These are phyloP conservation scores for Nematolebias whitei DNA, from an alignment of 2,113 vertebrate genomes.

Conservation along the genomic window DNA sequence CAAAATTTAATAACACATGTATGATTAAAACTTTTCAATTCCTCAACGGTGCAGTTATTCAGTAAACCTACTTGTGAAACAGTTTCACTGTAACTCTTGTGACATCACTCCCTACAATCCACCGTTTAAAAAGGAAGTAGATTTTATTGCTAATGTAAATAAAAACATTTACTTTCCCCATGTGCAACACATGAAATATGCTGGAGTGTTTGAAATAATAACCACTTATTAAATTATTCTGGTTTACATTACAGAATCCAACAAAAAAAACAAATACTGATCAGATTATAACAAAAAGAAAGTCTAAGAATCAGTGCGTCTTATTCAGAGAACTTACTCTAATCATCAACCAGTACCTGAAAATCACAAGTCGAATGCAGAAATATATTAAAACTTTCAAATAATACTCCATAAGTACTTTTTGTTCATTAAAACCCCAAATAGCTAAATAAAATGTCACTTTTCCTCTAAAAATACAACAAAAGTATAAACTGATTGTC, in stretches of 20 bases:
- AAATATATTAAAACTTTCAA: slow-evolving; percentile 51
- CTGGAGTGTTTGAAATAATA: slow-evolving; percentile 7
- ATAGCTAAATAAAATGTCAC: slow-evolving; percentile 18
- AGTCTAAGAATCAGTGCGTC: neutral
- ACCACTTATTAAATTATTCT: neutral
- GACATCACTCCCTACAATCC: slow-evolving; percentile 5
- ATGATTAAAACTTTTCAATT: neutral
- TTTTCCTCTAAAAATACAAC: neutral
- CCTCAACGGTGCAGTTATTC: neutral
- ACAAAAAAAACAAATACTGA: slow-evolving; percentile 57
- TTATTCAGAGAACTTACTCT: neutral
- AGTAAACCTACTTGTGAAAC: no score
- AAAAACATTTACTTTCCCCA: neutral
- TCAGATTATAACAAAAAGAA: neutral
- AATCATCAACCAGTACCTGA: slow-evolving; percentile 14
- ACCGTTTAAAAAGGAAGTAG: slow-evolving; percentile 3
- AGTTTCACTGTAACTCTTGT: no score
- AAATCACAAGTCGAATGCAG: neutral
- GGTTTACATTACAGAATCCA: slow-evolving; percentile 1
- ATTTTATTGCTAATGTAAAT: slow-evolving; percentile 9
- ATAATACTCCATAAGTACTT: slow-evolving; percentile 24
- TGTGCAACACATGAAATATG: neutral
- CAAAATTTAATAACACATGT: slow-evolving; percentile 1
- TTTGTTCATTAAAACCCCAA: neutral
- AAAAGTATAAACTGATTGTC: slow-evolving; percentile 44